Base-by-base conservation (phyloP, 1,140 invertebrate species). In the Rhagoletis zephyria region DNA sequence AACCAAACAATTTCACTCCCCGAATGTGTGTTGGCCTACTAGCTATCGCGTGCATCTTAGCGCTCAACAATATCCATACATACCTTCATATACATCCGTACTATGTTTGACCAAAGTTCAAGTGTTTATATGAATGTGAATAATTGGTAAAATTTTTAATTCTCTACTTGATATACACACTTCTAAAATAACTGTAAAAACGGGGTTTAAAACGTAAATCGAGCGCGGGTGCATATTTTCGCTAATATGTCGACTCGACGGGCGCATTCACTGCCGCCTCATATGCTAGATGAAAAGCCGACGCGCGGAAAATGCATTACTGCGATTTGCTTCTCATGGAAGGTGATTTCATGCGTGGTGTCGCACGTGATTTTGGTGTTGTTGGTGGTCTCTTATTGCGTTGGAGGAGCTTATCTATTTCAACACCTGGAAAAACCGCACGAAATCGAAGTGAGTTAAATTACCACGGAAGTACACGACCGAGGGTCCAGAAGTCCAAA, bases 301-400 rank as follows among this genome's bases (percentile, higher is more conserved):
- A 85, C 89, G 85, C 91, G 92, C 48, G 90, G 92, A 86, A 90
- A 90, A 77, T 95, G 95, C 89, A 92, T 94, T 48, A 93, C 93
- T 30, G 93, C 95, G 87, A 92, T 95, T 45, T 94, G 94, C 88
- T 93, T 95, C 87, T 92, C 95, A 16, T 97, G 96, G 96, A 96
- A 96, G 92, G 95, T 97, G 85, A 95, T 95, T 93, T 96, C 97
- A 89, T 97, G 97, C 94, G 94, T 98, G 67, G 97, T 98, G 90
- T 97, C 97, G 0, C 97, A 98, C 94, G 96, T 98, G 89, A 96
- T 97, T 89, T 95, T 98, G 86, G 95, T 98, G 88, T 96, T 97
- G 56, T 94, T 98, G 77, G 92, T 93, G 6, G 96, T 98, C 85
- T 95, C 96, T 48, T 98, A 98, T 93, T 98, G 97, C 93, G 95